A percentile compares a stretch with the other conserved stretches of the same genome.
These are phyloP conservation scores for Drosophila pachea DNA, from an alignment of 1,140 invertebrate genomes.

Conservation along the genomic window DNA sequence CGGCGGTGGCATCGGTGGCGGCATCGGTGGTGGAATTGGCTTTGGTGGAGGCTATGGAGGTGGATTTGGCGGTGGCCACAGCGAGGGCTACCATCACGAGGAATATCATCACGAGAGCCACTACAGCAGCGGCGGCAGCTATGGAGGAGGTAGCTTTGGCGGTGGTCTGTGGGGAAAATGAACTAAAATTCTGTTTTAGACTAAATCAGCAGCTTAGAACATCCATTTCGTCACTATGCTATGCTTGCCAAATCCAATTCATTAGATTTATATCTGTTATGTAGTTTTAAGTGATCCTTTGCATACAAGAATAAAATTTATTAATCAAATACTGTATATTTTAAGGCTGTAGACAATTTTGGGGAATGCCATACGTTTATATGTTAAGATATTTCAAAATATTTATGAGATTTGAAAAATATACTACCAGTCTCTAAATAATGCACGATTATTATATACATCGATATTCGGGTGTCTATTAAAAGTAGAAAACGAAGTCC, in stretches of 20 bases:
- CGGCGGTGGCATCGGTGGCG: conserved; percentile 38
- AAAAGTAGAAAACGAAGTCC: no score
- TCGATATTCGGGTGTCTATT: no score
- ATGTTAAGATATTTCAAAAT: not conserved
- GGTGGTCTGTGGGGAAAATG: conserved; percentile 60
- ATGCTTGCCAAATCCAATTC: conserved; percentile 2
- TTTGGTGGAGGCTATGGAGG: conserved; percentile 34
- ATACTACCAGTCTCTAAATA: not conserved
- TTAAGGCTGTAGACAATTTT: not conserved
- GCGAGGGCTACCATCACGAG: conserved; percentile 61
- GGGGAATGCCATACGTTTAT: not conserved
- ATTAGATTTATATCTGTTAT: conserved; percentile 55
- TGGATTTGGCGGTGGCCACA: conserved; percentile 48
- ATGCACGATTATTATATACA: not conserved
- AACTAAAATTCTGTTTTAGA: not conserved
- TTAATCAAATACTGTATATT: not conserved
- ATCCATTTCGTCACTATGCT: not conserved
- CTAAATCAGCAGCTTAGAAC: conserved; percentile 14
- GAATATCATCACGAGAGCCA: conserved; percentile 39
- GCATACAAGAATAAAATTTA: not conserved
- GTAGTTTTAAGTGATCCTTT: conserved; percentile 46
- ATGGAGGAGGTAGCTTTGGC: conserved; percentile 36
- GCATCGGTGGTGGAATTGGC: conserved; percentile 38
- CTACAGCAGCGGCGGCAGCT: conserved; percentile 18
- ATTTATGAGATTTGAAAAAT: not conserved